Conservation (phyloP, 2,113 vertebrate genomes). For the Aspidoscelis tigris region DNA sequence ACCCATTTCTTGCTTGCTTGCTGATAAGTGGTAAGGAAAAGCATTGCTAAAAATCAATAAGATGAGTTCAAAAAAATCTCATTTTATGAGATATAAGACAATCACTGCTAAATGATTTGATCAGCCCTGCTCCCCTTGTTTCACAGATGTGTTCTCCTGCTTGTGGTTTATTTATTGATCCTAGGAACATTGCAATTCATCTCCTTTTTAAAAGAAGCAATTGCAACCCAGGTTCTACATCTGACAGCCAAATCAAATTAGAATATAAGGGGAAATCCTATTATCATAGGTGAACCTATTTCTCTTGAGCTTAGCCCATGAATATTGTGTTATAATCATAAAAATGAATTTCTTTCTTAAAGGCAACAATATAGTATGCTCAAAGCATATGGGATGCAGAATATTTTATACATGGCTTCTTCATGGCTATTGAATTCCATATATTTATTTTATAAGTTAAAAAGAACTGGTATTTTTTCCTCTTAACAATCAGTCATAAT, state of each 20-base stretch:
- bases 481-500: not conserved
- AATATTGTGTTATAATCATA: not conserved
- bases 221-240: not conserved
- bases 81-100: not conserved
- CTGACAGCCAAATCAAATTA: conserved; percentile 6
- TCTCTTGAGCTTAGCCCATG: not conserved
- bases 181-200: not conserved
- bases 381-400: not conserved
- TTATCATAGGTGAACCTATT: not conserved
- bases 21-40: not conserved
- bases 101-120: conserved; percentile 16
- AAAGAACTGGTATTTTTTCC: not conserved
- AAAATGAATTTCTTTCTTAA: not conserved
- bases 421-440: not conserved
- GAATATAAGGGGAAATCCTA: not conserved
- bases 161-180: not conserved
- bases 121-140: not conserved
- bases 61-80: not conserved
- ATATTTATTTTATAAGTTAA: not conserved
- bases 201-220: conserved; percentile 17
- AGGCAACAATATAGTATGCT: not conserved
- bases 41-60: conserved; percentile 12
- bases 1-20: not conserved
- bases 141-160: conserved; percentile 10
- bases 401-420: not conserved